Percentiles rank a stretch among this genome's conserved stretches.
phyloP scores from a whole-genome alignment of 2,113 vertebrate species.

The Mungos mungo region DNA sequence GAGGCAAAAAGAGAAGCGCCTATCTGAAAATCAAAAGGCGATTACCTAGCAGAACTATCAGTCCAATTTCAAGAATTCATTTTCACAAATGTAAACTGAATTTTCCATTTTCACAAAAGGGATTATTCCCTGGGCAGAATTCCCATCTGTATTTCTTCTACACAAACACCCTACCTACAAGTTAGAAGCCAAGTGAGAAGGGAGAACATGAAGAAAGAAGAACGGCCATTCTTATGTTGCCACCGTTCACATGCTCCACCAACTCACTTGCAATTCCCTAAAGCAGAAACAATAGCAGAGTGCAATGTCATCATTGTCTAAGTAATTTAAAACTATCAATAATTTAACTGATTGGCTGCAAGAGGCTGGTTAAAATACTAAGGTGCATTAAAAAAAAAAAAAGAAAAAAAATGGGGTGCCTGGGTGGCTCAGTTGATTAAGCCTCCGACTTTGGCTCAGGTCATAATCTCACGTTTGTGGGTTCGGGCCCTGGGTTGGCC shows the following conservation, averaged over 20 bases:
- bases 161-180: too few species aligned
- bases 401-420: too few species aligned
- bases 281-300: background rate
- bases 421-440: too few species aligned
- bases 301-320: background rate
- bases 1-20: slow-evolving; percentile 95
- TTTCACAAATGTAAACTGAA: background rate
- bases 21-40: slow-evolving; percentile 85
- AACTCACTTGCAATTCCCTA: background rate
- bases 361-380: background rate
- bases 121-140: background rate
- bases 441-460: too few species aligned
- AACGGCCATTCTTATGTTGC: accelerated
- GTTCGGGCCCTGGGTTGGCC: too few species aligned
- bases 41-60: background rate
- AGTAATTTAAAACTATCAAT: background rate
- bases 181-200: background rate
- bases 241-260: background rate
- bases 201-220: background rate
- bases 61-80: background rate
- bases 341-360: background rate
- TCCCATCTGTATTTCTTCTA: background rate
- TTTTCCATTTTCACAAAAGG: background rate
- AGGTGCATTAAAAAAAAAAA: background rate
- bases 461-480: too few species aligned